Conservation (phyloP, 2,797 vertebrate genomes). For the Falco columbarius region DNA sequence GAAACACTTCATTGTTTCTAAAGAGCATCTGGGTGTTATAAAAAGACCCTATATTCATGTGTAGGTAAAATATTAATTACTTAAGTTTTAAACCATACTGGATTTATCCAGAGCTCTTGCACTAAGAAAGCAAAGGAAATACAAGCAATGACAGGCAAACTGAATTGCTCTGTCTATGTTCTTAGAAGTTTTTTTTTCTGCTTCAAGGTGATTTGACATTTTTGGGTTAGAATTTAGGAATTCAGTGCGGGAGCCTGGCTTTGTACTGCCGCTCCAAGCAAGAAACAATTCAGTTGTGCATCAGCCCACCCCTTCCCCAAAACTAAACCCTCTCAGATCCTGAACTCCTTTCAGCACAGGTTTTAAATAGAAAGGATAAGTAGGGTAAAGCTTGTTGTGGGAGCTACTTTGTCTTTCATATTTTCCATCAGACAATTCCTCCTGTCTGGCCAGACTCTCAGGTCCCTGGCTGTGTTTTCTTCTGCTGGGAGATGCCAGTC, state of each 20-base stretch:
- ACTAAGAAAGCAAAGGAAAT: slow-evolving; percentile 10
- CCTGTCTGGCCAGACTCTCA: not conserved
- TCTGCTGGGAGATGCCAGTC: not conserved
- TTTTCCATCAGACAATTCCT: not conserved
- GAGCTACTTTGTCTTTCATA: slow-evolving; percentile 45
- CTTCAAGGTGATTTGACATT: slow-evolving; percentile 54
- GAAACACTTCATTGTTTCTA: not conserved
- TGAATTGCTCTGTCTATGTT: not conserved
- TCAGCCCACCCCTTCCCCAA: not conserved
- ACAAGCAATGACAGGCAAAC: slow-evolving; percentile 29
- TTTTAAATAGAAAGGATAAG: slow-evolving; percentile 63
- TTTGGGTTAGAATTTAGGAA: slow-evolving; percentile 59
- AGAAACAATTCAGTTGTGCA: slow-evolving; percentile 9
- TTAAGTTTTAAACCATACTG: not conserved
- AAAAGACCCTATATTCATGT: not conserved
- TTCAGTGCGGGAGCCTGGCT: not conserved
- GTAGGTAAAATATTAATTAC: slow-evolving; percentile 9
- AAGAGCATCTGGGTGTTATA: not conserved
- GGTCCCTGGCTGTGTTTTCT: not conserved
- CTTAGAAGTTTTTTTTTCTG: slow-evolving; percentile 18
- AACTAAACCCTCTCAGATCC: slow-evolving; percentile 2
- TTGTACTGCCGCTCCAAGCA: slow-evolving; percentile 34
- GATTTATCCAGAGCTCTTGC: not conserved
- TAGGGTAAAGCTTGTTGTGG: slow-evolving; percentile 43
- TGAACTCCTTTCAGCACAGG: not conserved